Base-by-base conservation (phyloP, 2,797 vertebrate species). In the Clangula hyemalis region DNA sequence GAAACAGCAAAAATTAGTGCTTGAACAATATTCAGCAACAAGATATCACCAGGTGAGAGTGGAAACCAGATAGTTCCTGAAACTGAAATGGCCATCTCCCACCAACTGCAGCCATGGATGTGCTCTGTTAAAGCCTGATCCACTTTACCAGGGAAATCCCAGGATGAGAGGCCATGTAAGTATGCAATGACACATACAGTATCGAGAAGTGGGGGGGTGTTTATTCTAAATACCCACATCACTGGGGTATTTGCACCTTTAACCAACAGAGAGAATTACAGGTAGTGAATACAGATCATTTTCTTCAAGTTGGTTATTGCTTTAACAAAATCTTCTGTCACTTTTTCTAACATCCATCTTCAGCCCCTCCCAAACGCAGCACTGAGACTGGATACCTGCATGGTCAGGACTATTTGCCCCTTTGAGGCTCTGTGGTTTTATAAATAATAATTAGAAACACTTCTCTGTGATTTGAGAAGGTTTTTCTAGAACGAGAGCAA, bases 191-290 rank as follows among this genome's bases (percentile, higher is more conserved):
- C 92, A 97, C 95, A 89, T 96, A 75, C 88, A 89, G 93, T 81
- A 95, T 90, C 58, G 17, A 95, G 92, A 94, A 94, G 94, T 87
- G 94, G 73, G 96, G 77, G 93, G 94, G 95, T 87, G 96, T 96
- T 97, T 96, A 96, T 96, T 96, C 90, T 97, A 92, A 93, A 96
- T 96, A 95, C 95, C 96, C 92, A 66, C 90, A 96, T 85, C 58
- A 57, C 66, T 24, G 92, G 94, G 93, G 96, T 96, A 96, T 95
- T 95, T 93, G 93, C 93, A 91, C 90, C 93, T 95, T 96, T 82
- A 92, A 93, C 89, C 92, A 94, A 92, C 74, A 89, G 88, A 94
- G 68, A 93, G 85, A 79, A 88, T 95, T 95, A 95, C 91, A 96
- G 87, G 87, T 95, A 94, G 90, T 68, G 74, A 94, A 75, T 96